Evolutionary conservation across 2,797 vertebrate species (phyloP), one percentile per base, ranked within the genome.

Genomic region (Dipus sagitta): DNA sequence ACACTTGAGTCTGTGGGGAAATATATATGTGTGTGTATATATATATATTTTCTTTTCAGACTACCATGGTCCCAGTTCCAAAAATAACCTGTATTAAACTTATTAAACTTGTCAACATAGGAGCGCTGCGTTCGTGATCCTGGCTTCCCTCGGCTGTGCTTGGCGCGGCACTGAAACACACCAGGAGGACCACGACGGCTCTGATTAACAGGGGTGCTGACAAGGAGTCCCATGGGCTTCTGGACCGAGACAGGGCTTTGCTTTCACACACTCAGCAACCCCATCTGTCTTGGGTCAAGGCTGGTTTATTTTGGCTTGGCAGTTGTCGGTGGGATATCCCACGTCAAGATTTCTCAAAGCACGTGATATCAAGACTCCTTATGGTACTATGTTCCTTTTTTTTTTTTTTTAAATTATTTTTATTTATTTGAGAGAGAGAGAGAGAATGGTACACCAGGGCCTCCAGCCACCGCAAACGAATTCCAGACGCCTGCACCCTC

Each of bases 1-100:
- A 58, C 54, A 14, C 54, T 15, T 17, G 17, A 58, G 13, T 58
- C 54, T 58, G 4, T 58, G 54, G 54, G 54, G 54, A 12, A 58
- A 1, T 12, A 58, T 58, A 58, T 58, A 58, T 58, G 7, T 47
- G 7, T 47, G 7, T 47, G 7, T 47, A 47, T 47, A 47, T 47
- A 47, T 47, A 9, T 47, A 47, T n/a, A n/a, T n/a, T n/a, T n/a
- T n/a, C n/a, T n/a, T n/a, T n/a, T n/a, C n/a, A n/a, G n/a, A n/a
- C n/a, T n/a, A n/a, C n/a, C n/a, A n/a, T n/a, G n/a, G n/a, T n/a
- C 12, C 9, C 3, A 26, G 7, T 80, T 92, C 54, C 92, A 89
- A 86, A 90, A 92, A 94, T 8, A 68, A 84, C 62, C 17, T 26
- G 83, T 64, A 38, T 91, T 81, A 54, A 94, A n/a, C 34, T 92